A percentile compares a stretch with the other conserved stretches of the same genome.
Evolutionary conservation across 2,797 vertebrate genomes (phyloP).

Genomic region (Sylvia borin): DNA sequence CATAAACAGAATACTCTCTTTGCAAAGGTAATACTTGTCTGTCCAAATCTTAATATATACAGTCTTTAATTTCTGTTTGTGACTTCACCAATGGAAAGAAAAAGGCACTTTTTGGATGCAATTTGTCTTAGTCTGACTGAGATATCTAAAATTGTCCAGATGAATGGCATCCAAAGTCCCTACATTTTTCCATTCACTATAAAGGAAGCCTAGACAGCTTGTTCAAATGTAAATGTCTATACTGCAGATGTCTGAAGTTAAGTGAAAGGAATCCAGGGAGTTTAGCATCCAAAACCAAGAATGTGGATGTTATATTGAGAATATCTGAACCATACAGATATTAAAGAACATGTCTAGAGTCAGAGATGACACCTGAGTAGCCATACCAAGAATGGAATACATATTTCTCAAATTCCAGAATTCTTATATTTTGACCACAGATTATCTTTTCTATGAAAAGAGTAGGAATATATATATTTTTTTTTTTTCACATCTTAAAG

Average conservation of each 20-base stretch:
- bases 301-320: neutral
- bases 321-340: neutral
- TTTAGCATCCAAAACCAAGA: neutral
- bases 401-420: neutral
- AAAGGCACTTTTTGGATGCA: neutral
- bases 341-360: neutral
- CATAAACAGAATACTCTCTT: neutral
- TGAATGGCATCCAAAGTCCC: neutral
- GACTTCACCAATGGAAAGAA: neutral
- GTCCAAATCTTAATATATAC: neutral
- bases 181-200: neutral
- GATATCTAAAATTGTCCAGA: neutral
- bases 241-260: slow-evolving; percentile 30
- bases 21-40: neutral
- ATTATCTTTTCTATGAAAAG: neutral
- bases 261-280: slow-evolving; percentile 29
- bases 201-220: slow-evolving; percentile 38
- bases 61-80: neutral
- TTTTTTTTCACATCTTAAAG: neutral
- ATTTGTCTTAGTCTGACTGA: neutral
- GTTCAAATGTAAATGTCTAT: slow-evolving; percentile 31
- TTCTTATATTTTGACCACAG: neutral
- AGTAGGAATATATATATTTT: neutral
- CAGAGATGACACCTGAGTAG: neutral
- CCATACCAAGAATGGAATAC: neutral